Evolutionary conservation across 1,140 invertebrate genomes (phyloP).

Genomic region (Megalopta genalis): DNA sequence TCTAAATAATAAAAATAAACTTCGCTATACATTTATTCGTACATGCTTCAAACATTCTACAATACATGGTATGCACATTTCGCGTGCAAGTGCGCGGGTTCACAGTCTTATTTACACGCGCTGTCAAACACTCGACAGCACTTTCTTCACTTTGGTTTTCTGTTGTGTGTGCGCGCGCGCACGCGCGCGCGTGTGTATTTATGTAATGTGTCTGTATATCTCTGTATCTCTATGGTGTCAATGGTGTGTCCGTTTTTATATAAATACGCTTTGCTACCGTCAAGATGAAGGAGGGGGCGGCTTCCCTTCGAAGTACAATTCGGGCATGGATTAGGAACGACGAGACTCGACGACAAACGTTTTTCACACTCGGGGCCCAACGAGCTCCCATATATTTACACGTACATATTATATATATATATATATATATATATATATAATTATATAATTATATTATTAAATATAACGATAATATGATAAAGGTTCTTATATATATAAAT

Average conservation of each 20-base stretch:
- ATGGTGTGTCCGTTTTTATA: too few relatives aligned
- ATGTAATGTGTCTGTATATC: not conserved
- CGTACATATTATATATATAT: too few relatives aligned
- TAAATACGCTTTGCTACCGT: conserved; percentile 42
- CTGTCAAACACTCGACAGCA: conserved; percentile 47
- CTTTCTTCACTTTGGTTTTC: conserved; percentile 68
- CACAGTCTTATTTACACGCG: conserved; percentile 73
- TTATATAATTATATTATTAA: too few relatives aligned
- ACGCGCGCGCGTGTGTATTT: too few relatives aligned
- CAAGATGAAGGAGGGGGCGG: conserved; percentile 16
- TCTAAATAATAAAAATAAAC: conserved; percentile 76
- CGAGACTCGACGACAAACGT: not conserved
- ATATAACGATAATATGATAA: too few relatives aligned
- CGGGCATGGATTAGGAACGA: conserved; percentile 28
- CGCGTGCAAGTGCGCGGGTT: conserved; percentile 62
- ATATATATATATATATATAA: too few relatives aligned
- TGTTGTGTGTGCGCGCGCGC: conserved; percentile 25
- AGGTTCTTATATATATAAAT: too few relatives aligned
- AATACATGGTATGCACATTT: conserved; percentile 62
- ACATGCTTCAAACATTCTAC: conserved; percentile 65
- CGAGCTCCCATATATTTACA: not conserved
- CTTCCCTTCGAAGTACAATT: not conserved
- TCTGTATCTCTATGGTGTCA: too few relatives aligned
- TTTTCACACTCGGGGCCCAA: not conserved
- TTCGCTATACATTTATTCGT: conserved; percentile 72